Conservation (phyloP, 2,888 invertebrate genomes). For the Chrysotoxum bicinctum region DNA sequence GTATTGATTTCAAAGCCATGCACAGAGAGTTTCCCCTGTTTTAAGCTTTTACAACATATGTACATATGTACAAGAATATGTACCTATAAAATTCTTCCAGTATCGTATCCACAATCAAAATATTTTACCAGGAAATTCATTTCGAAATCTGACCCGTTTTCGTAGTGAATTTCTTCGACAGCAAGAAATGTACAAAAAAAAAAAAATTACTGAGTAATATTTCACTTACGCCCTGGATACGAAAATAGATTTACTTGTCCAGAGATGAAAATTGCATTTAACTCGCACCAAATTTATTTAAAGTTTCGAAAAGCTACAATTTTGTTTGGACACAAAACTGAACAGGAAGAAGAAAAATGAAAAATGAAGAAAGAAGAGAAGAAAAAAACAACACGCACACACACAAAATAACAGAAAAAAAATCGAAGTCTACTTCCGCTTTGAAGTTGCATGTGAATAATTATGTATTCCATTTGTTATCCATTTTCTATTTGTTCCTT, state of each 20-base stretch:
- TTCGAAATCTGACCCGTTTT: constrained; percentile 19
- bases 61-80: background rate
- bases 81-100: background rate
- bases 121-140: constrained; percentile 16
- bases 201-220: constrained; percentile 10
- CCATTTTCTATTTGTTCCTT: constrained; percentile 51
- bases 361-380: background rate
- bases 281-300: constrained; percentile 22
- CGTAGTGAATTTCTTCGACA: background rate
- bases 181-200: constrained; percentile 2
- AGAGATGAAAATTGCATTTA: constrained; percentile 34
- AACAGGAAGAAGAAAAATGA: background rate
- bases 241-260: constrained; percentile 37
- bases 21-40: background rate
- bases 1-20: background rate
- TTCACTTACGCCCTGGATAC: constrained; percentile 44
- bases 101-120: background rate
- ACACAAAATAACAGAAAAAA: background rate
- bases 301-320: constrained; percentile 18
- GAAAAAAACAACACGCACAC: background rate
- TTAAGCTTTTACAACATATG: background rate
- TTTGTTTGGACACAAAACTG: constrained; percentile 10
- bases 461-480: constrained; percentile 59
- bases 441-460: constrained; percentile 55
- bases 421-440: constrained; percentile 56